These are phyloP conservation scores for Papilio polyxenes DNA, from an alignment of 1,140 invertebrate species.

Conservation along the genomic window DNA sequence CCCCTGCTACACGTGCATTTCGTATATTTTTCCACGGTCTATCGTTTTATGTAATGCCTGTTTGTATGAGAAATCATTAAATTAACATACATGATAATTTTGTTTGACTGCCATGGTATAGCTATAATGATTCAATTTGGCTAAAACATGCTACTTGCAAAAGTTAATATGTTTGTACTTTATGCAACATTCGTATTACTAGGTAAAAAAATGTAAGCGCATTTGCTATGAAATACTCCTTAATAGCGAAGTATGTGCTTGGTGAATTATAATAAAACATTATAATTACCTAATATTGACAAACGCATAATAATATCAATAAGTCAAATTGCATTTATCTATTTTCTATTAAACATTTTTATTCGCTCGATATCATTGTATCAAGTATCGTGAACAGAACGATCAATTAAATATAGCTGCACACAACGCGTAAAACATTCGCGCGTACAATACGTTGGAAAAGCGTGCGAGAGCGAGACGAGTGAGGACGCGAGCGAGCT, in stretches of 20 bases:
- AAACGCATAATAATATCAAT: neutral
- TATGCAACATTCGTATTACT: neutral
- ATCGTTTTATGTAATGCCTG: constrained; percentile 23
- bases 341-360: neutral
- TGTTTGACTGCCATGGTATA: neutral
- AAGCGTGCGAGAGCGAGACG: constrained; percentile 54
- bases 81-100: neutral
- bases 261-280: neutral
- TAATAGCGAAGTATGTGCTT: neutral
- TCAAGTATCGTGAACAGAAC: constrained; percentile 27
- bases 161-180: neutral
- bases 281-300: neutral
- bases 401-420: constrained; percentile 45
- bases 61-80: neutral
- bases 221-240: neutral
- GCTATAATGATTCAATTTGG: neutral
- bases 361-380: neutral
- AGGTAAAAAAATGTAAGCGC: neutral
- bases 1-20: constrained; percentile 13
- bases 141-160: neutral
- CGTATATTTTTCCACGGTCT: constrained; percentile 31
- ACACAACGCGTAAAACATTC: constrained; percentile 58
- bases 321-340: neutral
- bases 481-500: constrained; percentile 75
- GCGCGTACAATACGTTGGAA: constrained; percentile 69